phyloP scores from a whole-genome alignment of 2,888 invertebrate species.

The Slavum lentiscoides region DNA sequence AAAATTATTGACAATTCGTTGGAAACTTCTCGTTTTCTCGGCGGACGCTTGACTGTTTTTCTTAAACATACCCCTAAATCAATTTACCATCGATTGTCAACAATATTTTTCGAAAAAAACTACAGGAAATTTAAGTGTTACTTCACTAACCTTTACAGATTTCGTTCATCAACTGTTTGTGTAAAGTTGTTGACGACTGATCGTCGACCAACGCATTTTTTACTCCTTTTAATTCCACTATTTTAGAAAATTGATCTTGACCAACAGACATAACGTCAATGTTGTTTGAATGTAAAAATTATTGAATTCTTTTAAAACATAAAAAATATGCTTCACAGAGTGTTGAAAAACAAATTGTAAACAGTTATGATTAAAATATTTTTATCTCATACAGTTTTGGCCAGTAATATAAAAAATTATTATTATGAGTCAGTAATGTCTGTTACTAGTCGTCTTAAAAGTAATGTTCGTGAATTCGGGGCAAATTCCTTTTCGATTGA shows the following conservation, averaged over 20 bases:
- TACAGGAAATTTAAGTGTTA: not conserved
- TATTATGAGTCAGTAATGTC: too few species aligned
- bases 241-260: not conserved
- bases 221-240: not conserved
- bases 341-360: too few species aligned
- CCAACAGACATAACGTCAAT: not conserved
- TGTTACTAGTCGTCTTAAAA: too few species aligned
- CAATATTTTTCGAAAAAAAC: not conserved
- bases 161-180: constrained; percentile 30
- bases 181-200: not conserved
- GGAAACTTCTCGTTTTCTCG: not conserved
- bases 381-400: not conserved
- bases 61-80: constrained; percentile 11
- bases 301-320: too few species aligned
- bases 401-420: not conserved
- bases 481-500: too few species aligned
- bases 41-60: not conserved
- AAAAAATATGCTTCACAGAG: too few species aligned
- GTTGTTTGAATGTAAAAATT: not conserved
- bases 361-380: too few species aligned
- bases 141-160: constrained; percentile 4
- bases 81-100: not conserved
- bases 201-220: not conserved
- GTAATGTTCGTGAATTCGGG: too few species aligned
- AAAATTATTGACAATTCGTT: constrained; percentile 20